Conservation (phyloP, 2,888 invertebrate genomes). For the Cerastoderma edule region DNA sequence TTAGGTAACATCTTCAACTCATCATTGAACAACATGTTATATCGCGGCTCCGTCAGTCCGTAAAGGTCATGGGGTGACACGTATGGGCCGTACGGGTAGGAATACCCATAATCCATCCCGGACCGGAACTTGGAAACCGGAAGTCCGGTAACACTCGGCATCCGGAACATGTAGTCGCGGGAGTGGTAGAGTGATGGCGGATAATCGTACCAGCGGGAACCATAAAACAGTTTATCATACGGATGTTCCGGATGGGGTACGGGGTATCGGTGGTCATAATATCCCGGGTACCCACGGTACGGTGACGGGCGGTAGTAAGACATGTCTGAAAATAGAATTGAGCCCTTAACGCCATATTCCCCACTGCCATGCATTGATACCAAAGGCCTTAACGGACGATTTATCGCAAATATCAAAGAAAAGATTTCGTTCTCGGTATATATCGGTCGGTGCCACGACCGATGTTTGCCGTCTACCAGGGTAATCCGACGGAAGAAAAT, state of each 20-base stretch:
- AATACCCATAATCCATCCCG: constrained; percentile 7
- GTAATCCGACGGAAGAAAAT: too few relatives aligned
- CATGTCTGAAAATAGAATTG: constrained; percentile 4
- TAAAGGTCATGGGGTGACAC: neutral
- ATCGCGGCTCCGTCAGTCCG: constrained; percentile 15
- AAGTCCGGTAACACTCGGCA: constrained; percentile 2
- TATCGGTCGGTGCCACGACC: too few relatives aligned
- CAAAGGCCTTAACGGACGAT: too few relatives aligned
- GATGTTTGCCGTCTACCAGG: too few relatives aligned
- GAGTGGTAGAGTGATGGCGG: constrained; percentile 37
- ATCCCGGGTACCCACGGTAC: neutral
- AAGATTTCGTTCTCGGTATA: too few relatives aligned
- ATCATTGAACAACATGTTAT: constrained; percentile 19
- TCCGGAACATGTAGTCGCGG: constrained; percentile 17
- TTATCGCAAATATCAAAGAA: too few relatives aligned
- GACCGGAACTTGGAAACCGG: neutral
- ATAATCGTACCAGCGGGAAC: constrained; percentile 22
- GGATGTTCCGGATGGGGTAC: neutral
- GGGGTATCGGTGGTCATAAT: constrained; percentile 6
- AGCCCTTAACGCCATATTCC: too few relatives aligned
- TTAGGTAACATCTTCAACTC: constrained; percentile 8
- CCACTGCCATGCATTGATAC: too few relatives aligned
- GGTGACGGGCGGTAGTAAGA: neutral
- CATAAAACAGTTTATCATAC: constrained; percentile 5
- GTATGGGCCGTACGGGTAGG: neutral